phyloP scores from a whole-genome alignment of 2,888 invertebrate genomes.

The Drosophila subquinaria region DNA sequence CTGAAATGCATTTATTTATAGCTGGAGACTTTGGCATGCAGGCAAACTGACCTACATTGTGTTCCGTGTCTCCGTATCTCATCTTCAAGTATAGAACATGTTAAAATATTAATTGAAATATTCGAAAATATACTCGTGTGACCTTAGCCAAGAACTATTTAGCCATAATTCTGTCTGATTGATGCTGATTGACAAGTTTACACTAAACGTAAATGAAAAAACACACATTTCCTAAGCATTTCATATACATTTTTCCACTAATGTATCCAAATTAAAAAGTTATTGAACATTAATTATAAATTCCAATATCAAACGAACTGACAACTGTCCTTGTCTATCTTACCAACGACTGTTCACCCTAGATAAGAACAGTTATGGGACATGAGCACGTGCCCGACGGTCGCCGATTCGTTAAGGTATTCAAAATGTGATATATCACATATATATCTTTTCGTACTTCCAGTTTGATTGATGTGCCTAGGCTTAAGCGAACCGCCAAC shows the following conservation, averaged over 20 bases:
- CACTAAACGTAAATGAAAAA: conserved; percentile 30
- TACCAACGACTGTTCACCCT: conserved; percentile 54
- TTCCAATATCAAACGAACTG: conserved; percentile 57
- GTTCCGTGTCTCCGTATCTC: conserved; percentile 48
- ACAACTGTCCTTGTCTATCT: conserved; percentile 58
- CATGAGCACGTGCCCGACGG: conserved; percentile 47
- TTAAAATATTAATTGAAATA: conserved; percentile 47
- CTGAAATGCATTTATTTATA: conserved; percentile 65
- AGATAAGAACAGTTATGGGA: conserved; percentile 51
- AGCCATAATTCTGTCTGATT: conserved; percentile 24
- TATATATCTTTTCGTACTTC: conserved; percentile 22
- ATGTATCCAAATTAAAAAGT: conserved; percentile 59
- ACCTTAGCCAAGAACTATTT: conserved; percentile 56
- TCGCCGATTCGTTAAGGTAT: conserved; percentile 38
- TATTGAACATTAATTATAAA: conserved; percentile 74
- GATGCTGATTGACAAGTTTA: conserved; percentile 66
- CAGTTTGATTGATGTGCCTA: conserved; percentile 55
- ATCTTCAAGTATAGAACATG: conserved; percentile 39
- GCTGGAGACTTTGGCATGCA: conserved; percentile 59
- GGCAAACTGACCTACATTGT: conserved; percentile 69
- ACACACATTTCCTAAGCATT: conserved; percentile 28
- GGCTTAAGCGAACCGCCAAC: conserved; percentile 6
- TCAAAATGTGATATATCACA: conserved; percentile 39
- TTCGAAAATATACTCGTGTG: conserved; percentile 39
- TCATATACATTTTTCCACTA: conserved; percentile 35